Conservation (phyloP, 30 jellyfish, hydroid and myxozoan species). For the Hydractinia echinata region DNA sequence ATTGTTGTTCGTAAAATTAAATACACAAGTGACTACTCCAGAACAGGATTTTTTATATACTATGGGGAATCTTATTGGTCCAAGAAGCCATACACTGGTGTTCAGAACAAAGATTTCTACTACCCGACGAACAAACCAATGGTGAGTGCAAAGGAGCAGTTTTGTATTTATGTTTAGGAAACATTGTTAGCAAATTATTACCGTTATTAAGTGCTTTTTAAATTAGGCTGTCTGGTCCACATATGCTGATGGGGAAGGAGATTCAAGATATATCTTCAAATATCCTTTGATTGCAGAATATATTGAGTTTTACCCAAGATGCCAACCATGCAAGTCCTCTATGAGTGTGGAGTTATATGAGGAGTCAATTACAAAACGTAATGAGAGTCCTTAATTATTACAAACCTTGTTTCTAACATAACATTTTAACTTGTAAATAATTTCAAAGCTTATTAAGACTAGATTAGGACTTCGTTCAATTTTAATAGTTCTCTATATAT, state of each 20-base stretch:
- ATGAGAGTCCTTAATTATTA: too few species aligned
- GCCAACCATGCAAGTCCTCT: neutral
- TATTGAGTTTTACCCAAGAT: neutral
- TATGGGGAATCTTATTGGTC: conserved; percentile 1
- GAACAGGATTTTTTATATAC: neutral
- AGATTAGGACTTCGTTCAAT: too few species aligned
- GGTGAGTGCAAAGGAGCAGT: neutral
- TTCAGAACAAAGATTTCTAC: neutral
- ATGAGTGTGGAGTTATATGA: neutral
- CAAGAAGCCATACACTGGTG: conserved; percentile 16
- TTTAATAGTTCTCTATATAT: too few species aligned
- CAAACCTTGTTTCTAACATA: too few species aligned
- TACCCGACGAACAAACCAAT: neutral
- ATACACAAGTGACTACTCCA: neutral
- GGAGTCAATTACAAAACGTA: too few species aligned
- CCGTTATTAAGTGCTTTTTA: too few species aligned
- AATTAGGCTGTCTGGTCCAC: too few species aligned
- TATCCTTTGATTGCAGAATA: neutral
- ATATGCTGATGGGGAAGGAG: too few species aligned
- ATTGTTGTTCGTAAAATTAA: conserved; percentile 2
- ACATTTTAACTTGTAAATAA: too few species aligned
- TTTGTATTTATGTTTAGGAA: neutral
- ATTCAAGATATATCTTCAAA: neutral
- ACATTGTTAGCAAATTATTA: neutral
- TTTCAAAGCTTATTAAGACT: too few species aligned